phyloP scores from a whole-genome alignment of 2,888 invertebrate species.

The Tipula lateralis region DNA sequence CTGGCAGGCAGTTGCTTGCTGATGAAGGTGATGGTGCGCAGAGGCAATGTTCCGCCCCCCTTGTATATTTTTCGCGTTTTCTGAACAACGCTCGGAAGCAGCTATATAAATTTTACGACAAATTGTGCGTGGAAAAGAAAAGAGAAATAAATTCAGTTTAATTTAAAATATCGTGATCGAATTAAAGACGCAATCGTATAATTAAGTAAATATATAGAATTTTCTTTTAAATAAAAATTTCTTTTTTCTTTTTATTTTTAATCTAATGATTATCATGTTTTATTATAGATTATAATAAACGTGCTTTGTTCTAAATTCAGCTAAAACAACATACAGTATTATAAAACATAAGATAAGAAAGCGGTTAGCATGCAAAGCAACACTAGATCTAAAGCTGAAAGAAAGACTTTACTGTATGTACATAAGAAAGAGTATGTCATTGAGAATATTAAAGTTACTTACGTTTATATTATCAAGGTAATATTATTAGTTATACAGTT shows the following conservation, averaged over 20 bases:
- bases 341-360: background rate
- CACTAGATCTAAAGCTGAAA: background rate
- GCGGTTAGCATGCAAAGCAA: background rate
- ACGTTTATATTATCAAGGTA: background rate
- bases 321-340: background rate
- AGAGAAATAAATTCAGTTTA: background rate
- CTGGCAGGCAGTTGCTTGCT: slow-evolving; percentile 52
- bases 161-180: background rate
- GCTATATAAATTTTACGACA: slow-evolving; percentile 48
- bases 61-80: slow-evolving; percentile 62
- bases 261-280: background rate
- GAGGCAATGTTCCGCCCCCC: slow-evolving; percentile 57
- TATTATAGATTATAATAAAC: background rate
- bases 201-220: background rate
- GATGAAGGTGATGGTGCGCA: slow-evolving; percentile 56
- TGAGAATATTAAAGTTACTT: background rate
- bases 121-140: background rate
- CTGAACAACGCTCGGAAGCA: slow-evolving; percentile 85
- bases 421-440: background rate
- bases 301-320: background rate
- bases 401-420: background rate
- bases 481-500: background rate
- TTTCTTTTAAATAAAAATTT: background rate
- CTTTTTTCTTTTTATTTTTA: background rate
- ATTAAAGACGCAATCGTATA: background rate